Conservation (phyloP, 2,113 vertebrate species). For the Muntiacus reevesi region DNA sequence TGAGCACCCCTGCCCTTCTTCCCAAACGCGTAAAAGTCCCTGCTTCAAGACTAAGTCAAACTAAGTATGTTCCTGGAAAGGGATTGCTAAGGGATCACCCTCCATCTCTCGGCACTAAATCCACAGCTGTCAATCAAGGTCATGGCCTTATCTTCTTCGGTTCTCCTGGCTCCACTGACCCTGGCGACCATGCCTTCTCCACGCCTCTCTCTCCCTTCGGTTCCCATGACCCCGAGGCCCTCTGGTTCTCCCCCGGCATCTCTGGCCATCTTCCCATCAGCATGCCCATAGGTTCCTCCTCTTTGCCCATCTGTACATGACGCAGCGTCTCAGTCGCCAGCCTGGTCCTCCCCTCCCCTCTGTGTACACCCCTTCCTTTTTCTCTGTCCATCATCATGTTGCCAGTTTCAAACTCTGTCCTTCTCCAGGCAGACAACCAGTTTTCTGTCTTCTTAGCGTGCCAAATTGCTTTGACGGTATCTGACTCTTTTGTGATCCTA, state of each 20-base stretch:
- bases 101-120: accelerated
- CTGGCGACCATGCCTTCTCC: not conserved
- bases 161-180: not conserved
- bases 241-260: not conserved
- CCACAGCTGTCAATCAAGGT: not conserved
- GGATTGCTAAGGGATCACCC: not conserved
- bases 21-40: not conserved
- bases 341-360: not conserved
- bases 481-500: not conserved
- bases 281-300: accelerated
- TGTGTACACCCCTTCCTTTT: accelerated
- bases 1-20: not conserved
- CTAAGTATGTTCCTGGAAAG: not conserved
- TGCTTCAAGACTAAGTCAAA: not conserved
- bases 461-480: not conserved
- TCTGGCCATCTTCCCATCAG: not conserved
- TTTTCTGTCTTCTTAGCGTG: not conserved
- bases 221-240: not conserved
- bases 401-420: not conserved
- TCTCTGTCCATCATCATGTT: not conserved
- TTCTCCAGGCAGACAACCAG: not conserved
- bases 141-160: not conserved
- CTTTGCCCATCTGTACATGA: not conserved
- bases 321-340: accelerated
- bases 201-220: not conserved